Evolutionary conservation across 2,113 vertebrate species (phyloP), one percentile per base, ranked within the genome.

Genomic region (Argyrosomus japonicus): DNA sequence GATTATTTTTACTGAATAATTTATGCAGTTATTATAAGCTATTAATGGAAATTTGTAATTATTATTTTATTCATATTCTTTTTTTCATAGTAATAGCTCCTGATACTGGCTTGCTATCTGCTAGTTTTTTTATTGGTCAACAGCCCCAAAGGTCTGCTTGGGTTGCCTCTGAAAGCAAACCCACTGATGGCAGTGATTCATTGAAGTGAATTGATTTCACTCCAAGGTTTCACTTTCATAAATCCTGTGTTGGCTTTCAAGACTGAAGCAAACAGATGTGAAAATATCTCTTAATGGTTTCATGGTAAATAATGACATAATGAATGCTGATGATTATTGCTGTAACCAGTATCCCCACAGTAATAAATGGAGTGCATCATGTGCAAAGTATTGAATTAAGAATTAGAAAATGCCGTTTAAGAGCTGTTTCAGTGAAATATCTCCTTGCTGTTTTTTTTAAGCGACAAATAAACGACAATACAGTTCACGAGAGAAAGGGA

Each of bases 311-410:
- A 36, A 51, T 32, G 8, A 32, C 43, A n/a, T 5, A n/a, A 50
- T 50, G 10, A 29, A 53, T 57, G n/a, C n/a, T 57, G 32, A 40
- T 11, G 18, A 18, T 32, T 61, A 32, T 36, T 68, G 15, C 9
- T 68, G 45, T 50, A 29, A 25, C 64, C 15, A 27, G 40, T 68
- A 9, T 36, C 8, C 54, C 11, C 6, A 15, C 54, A 25, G 21
- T 45, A 23, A 45, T 47, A 17, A 58, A 56, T 53, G 50, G 13
- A 14, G 36, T 18, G 15, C 18, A 50, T 48, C 45, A 53, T 78
- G 21, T 25, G 14, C 21, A 61, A 40, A 62, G 29, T n/a, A 71
- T 71, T 71, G 23, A 58, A 60, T 68, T 48, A 68, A 36, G 23
- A 58, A n/a, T 36, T 27, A 27, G 9, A 5, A n/a, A 21, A 21